Evolutionary conservation across 2,888 invertebrate species (phyloP), one percentile per base, ranked within the genome.

Genomic region (Apodemia zela): DNA sequence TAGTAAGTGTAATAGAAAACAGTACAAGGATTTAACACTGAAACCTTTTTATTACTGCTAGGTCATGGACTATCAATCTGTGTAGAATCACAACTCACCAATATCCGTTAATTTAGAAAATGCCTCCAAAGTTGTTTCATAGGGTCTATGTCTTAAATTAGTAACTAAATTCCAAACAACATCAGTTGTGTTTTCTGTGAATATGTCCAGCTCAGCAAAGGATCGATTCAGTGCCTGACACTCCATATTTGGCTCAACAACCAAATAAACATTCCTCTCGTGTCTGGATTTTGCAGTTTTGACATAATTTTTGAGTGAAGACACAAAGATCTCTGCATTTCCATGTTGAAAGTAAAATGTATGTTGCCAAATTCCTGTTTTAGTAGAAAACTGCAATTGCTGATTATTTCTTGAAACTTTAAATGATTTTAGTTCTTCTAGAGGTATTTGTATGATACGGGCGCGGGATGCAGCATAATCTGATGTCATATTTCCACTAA

Each of bases 321-420:
- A 93, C 54, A 94, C 93, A 74, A 98, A 95, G 63, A 94, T 93
- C 73, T 96, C 96, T 0, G 97, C 97, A 73, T 97, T 97, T 0
- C 96, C 97, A 71, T 96, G 94, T 80, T 97, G 97, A 85, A 98
- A 98, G 78, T 96, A 95, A 78, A 98, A 96, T 6, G 96, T 95
- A 68, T 95, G 95, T 72, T 96, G 94, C 76, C 94, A 94, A 0
- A 95, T 94, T 0, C 89, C 87, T 0, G 79, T 77, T 66, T 88
- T 91, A 0, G 87, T 86, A 0, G 86, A 86, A 69, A 92, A 83
- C 69, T 89, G 90, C 81, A 92, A 83, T 65, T 90, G 88, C 62
- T 89, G 89, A 71, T 79, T 87, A 73, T 87, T 88, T 18, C 87
- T 70, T 0, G 88, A 81, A 11, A 91, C 76, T 33, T 84, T 76